These are phyloP conservation scores for Mormoops blainvillei DNA, from an alignment of 2,113 vertebrate genomes.

Conservation along the genomic window DNA sequence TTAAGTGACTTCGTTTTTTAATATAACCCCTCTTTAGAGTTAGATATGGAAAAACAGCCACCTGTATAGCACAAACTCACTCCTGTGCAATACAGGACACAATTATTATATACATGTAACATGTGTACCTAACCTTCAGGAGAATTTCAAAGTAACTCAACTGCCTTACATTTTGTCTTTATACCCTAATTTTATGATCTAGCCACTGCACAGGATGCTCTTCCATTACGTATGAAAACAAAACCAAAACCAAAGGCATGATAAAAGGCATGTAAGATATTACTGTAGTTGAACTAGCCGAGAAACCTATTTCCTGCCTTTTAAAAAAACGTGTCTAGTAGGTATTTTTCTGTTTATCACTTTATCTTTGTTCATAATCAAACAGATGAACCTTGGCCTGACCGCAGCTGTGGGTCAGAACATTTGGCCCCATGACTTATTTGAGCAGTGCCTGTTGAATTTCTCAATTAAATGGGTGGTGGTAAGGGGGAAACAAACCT, in stretches of 20 bases:
- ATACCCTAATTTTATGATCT: not conserved
- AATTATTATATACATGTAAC: not conserved
- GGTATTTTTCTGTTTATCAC: not conserved
- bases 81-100: not conserved
- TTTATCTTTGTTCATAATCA: not conserved
- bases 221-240: not conserved
- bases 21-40: not conserved
- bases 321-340: not conserved
- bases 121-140: not conserved
- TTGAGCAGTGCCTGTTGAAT: not conserved
- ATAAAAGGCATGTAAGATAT: not conserved
- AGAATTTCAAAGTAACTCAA: not conserved
- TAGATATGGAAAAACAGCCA: not conserved
- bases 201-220: not conserved
- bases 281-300: not conserved
- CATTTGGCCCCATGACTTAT: not conserved
- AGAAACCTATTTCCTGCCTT: not conserved
- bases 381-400: not conserved
- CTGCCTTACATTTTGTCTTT: not conserved
- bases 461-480: not conserved
- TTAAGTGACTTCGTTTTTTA: not conserved
- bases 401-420: not conserved
- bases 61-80: not conserved
- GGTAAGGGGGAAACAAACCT: not conserved
- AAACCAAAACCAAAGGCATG: not conserved